Conservation (phyloP, 2,113 vertebrate genomes). For the Argyrosomus japonicus region DNA sequence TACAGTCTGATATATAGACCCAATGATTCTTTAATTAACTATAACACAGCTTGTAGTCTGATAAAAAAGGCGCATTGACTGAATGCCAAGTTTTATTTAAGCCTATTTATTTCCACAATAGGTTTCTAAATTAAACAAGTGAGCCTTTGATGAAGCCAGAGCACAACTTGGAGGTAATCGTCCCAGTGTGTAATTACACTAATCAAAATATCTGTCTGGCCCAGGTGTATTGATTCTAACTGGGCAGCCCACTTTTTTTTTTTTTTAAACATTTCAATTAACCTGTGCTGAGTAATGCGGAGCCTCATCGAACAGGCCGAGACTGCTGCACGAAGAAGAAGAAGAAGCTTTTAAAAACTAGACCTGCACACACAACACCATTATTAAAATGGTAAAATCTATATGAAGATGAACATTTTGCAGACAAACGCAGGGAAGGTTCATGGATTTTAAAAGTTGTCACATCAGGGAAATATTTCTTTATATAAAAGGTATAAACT, state of each 20-base stretch:
- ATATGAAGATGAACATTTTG: neutral
- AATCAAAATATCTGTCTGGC: slow-evolving; percentile 4
- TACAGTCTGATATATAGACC: neutral
- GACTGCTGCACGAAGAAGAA: neutral
- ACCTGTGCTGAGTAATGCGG: neutral
- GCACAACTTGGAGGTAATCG: neutral
- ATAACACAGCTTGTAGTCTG: neutral
- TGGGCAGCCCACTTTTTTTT: neutral
- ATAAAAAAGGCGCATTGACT: neutral
- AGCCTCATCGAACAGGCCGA: neutral
- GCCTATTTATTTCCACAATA: neutral
- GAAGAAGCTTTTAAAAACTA: neutral
- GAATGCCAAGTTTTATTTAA: neutral
- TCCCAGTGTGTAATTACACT: neutral
- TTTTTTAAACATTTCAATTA: neutral
- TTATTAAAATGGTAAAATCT: neutral
- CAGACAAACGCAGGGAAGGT: neutral
- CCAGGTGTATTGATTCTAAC: slow-evolving; percentile 6
- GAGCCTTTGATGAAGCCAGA: neutral
- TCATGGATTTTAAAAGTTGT: neutral
- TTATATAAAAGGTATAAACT: neutral
- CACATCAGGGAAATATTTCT: neutral
- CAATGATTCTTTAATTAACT: neutral
- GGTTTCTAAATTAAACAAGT: neutral
- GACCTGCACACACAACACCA: neutral